A percentile compares a stretch with the other conserved stretches of the same genome.
phyloP scores from a whole-genome alignment of 2,888 invertebrate genomes.

The Pollenia labialis region DNA sequence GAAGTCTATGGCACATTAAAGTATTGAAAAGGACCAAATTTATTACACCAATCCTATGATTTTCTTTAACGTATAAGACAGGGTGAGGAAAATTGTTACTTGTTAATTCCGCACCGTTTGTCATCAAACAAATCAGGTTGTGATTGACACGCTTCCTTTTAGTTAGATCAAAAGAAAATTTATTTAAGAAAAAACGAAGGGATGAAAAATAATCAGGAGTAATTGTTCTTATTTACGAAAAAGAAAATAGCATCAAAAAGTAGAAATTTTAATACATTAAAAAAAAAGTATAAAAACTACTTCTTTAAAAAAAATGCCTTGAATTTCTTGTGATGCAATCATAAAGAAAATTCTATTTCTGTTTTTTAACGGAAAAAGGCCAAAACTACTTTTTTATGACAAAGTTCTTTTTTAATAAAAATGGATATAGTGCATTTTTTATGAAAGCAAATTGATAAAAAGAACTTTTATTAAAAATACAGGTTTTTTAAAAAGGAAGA shows the following conservation, averaged over 20 bases:
- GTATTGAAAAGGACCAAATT: slow-evolving; percentile 59
- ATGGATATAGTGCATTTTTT: no score
- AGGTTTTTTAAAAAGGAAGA: no score
- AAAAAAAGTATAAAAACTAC: no score
- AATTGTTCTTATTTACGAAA: not conserved
- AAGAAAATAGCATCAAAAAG: not conserved
- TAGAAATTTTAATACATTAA: not conserved
- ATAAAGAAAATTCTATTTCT: not conserved
- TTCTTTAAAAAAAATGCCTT: no score
- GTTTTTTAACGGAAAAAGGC: not conserved
- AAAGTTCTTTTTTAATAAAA: not conserved
- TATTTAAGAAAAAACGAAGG: not conserved
- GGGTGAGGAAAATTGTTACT: slow-evolving; percentile 49
- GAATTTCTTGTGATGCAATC: no score
- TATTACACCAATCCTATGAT: slow-evolving; percentile 41
- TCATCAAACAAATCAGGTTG: slow-evolving; percentile 56
- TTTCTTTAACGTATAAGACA: slow-evolving; percentile 49
- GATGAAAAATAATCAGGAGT: not conserved
- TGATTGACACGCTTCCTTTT: slow-evolving; percentile 54
- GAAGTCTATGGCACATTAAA: not conserved
- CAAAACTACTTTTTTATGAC: not conserved
- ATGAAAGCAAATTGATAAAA: no score
- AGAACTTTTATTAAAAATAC: no score
- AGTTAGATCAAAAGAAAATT: slow-evolving; percentile 35
- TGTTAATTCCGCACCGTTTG: slow-evolving; percentile 49